phyloP scores from a whole-genome alignment of 2,797 vertebrate species.

The Cebuella pygmaea region DNA sequence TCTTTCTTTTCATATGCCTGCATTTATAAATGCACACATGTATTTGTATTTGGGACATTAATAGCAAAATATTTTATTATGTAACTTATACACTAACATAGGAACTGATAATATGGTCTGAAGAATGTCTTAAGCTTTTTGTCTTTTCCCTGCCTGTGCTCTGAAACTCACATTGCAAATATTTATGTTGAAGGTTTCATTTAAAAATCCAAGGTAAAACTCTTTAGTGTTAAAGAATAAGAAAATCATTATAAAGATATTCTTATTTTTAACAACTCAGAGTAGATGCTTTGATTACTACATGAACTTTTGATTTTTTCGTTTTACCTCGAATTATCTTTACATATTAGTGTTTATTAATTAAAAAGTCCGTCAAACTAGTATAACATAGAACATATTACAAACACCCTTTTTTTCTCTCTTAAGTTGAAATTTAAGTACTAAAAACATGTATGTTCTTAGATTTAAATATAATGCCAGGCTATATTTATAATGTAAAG shows the following conservation, averaged over 20 bases:
- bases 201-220: neutral
- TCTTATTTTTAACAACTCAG: neutral
- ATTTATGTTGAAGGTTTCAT: neutral
- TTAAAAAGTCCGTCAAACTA: neutral
- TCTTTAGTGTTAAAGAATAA: neutral
- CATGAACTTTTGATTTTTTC: neutral
- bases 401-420: neutral
- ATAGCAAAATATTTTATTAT: neutral
- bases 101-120: neutral
- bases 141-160: neutral
- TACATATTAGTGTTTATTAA: neutral
- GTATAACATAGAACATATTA: neutral
- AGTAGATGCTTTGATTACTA: neutral
- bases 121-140: neutral
- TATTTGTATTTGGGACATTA: neutral
- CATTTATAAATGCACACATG: neutral
- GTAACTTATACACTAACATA: neutral
- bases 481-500: constrained; percentile 1
- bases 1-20: neutral
- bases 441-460: neutral
- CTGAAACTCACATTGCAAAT: neutral
- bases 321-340: neutral
- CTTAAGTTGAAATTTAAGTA: neutral
- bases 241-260: neutral
- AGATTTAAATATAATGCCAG: neutral